A percentile compares a stretch with the other conserved stretches of the same genome.
phyloP scores from a whole-genome alignment of 2,888 invertebrate genomes.

The Rugalucina vietnamica region DNA sequence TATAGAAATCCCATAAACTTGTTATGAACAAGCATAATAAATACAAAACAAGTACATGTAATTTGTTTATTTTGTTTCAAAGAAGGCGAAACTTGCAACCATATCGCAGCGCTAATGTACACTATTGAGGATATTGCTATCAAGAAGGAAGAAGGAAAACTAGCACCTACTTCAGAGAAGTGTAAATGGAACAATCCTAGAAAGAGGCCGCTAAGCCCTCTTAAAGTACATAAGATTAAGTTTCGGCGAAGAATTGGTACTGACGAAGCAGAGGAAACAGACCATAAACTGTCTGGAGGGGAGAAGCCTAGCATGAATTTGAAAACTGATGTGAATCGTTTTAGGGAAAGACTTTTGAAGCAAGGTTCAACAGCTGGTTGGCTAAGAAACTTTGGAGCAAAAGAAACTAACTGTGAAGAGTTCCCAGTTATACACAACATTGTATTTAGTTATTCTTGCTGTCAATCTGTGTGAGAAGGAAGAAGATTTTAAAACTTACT shows the following conservation, averaged over 20 bases:
- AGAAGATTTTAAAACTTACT: neutral
- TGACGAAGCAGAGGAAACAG: neutral
- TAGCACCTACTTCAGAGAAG: constrained; percentile 39
- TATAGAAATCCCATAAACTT: too few relatives aligned
- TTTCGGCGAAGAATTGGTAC: too few relatives aligned
- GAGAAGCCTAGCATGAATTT: neutral
- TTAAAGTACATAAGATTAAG: constrained; percentile 1
- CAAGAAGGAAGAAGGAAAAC: constrained; percentile 31
- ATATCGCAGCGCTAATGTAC: constrained; percentile 30
- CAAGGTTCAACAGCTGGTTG: neutral
- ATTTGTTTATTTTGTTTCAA: constrained; percentile 17
- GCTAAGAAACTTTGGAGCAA: too few relatives aligned
- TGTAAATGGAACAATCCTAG: constrained; percentile 43
- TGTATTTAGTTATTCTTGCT: neutral
- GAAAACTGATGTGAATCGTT: neutral
- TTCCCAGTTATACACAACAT: neutral
- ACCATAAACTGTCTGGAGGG: neutral
- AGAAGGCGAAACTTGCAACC: constrained; percentile 43
- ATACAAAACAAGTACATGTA: too few relatives aligned
- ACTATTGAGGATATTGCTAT: constrained; percentile 32
- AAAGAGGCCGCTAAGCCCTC: constrained; percentile 38
- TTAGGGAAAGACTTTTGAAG: neutral
- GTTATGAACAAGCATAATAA: too few relatives aligned
- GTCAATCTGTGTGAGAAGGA: neutral
- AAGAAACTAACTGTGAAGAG: neutral